Conservation (phyloP, 2,888 invertebrate genomes). For the Pollenia labialis region DNA sequence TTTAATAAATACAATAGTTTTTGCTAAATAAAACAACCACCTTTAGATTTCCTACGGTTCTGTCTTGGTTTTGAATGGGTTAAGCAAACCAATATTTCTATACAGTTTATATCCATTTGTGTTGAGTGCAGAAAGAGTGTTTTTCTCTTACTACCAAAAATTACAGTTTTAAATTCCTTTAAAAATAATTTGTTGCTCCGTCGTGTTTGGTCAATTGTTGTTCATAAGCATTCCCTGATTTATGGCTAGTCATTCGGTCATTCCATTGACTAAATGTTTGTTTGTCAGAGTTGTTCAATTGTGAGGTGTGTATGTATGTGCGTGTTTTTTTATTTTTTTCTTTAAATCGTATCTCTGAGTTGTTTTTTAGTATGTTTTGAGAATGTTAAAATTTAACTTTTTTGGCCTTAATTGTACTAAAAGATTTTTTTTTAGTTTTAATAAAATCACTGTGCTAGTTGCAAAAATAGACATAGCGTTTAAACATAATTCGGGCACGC, state of each 20-base stretch:
- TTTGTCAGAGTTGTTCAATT: constrained; percentile 10
- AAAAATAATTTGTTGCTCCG: constrained; percentile 79
- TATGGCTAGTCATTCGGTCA: constrained; percentile 76
- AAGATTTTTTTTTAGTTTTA: no score
- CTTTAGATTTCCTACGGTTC: no score
- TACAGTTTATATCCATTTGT: constrained; percentile 15
- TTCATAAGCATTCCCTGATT: constrained; percentile 79
- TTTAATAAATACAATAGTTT: no score
- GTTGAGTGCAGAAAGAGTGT: constrained; percentile 2
- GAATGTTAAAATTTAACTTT: no score
- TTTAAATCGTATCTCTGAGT: constrained; percentile 27
- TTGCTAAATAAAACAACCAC: no score
- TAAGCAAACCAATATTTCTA: neutral
- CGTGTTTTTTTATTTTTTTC: constrained; percentile 20
- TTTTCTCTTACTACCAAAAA: constrained; percentile 23
- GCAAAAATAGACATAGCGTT: no score
- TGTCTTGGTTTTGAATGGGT: neutral
- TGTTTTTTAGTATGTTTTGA: constrained; percentile 28
- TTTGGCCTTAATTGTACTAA: no score
- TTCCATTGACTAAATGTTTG: constrained; percentile 43
- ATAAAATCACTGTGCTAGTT: no score
- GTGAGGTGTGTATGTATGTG: neutral
- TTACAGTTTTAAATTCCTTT: constrained; percentile 57
- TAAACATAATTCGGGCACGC: no score
- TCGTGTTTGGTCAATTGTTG: constrained; percentile 82